Base-by-base conservation (phyloP, 2,888 invertebrate genomes). In the Mythimna albipuncta region DNA sequence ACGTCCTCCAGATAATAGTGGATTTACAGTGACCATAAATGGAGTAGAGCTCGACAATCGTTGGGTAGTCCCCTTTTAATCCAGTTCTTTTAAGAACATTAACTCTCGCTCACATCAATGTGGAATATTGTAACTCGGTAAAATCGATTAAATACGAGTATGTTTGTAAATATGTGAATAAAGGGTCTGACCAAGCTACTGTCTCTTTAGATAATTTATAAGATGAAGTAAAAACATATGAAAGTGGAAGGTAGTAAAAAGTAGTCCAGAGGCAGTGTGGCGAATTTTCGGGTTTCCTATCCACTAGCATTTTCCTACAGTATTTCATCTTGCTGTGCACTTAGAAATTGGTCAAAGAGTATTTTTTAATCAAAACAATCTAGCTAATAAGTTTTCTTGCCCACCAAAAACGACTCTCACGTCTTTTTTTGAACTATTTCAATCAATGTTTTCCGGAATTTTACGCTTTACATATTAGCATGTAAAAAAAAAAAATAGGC, bases 401-500 rank as follows among this genome's bases (percentile, higher is more conserved):
- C n/a, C n/a, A n/a, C n/a, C n/a, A n/a, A n/a, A n/a, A n/a, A n/a
- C n/a, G n/a, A n/a, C n/a, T n/a, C n/a, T n/a, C n/a, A n/a, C n/a
- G n/a, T n/a, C n/a, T n/a, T n/a, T n/a, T n/a, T n/a, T n/a, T n/a
- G n/a, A n/a, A n/a, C n/a, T n/a, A n/a, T n/a, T n/a, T n/a, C n/a
- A n/a, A n/a, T n/a, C 16, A 50, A 26, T 47, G 47, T 47, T 19
- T 32, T 50, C 13, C 32, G n/a, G 47, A 50, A 64, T 50, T 35
- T 6, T 52, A 52, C 52, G 54, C 54, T 54, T 21, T 26, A 65
- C 44, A 44, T 66, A 57, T 66, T 58, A 9, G 41, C 44, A 1
- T 66, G 6, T 52, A 58, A 66, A 66, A 66, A 58, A 58, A 44
- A 66, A 32, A 32, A 66, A 44, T 32, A 16, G 9, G n/a, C 66